Conservation (phyloP, 2,797 vertebrate species). For the Zenarchopterus dispar region DNA sequence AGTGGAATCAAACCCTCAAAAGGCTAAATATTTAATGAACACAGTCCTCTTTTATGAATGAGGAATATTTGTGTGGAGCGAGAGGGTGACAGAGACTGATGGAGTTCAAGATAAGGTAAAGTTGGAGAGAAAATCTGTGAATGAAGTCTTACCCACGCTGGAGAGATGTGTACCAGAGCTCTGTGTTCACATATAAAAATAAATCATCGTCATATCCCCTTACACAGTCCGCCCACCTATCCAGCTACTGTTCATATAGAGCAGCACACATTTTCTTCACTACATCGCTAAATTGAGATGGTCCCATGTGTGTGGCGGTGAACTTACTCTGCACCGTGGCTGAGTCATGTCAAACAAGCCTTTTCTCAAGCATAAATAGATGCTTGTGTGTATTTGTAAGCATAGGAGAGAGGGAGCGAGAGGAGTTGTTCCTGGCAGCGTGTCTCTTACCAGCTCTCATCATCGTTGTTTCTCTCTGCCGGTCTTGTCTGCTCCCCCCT, state of each 20-base stretch:
- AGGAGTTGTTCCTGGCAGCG: rapidly evolving
- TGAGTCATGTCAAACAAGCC: constrained; percentile 20
- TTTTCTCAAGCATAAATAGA: constrained; percentile 2
- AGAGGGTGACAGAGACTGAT: constrained; percentile 22
- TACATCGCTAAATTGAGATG: neutral
- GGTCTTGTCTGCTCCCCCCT: neutral
- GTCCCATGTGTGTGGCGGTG: neutral
- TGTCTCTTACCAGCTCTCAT: constrained; percentile 3
- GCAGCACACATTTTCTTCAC: neutral
- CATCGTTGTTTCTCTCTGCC: constrained; percentile 7
- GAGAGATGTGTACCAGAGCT: constrained; percentile 44
- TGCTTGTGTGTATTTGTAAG: constrained; percentile 6
- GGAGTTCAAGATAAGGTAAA: constrained; percentile 41
- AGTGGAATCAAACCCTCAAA: constrained; percentile 1
- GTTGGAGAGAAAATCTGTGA: constrained; percentile 62
- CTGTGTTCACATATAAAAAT: constrained; percentile 64
- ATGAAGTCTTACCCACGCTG: constrained; percentile 72
- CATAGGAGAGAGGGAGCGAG: constrained; percentile 2
- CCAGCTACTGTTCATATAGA: constrained; percentile 34
- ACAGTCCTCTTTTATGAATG: constrained; percentile 18
- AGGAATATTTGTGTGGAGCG: constrained; percentile 35
- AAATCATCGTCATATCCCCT: constrained; percentile 58
- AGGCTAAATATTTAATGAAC: constrained; percentile 42
- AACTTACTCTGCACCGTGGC: constrained; percentile 10
- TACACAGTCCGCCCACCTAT: constrained; percentile 68